Conservation (phyloP, 2,113 vertebrate genomes). For the Cichladusa arquata region DNA sequence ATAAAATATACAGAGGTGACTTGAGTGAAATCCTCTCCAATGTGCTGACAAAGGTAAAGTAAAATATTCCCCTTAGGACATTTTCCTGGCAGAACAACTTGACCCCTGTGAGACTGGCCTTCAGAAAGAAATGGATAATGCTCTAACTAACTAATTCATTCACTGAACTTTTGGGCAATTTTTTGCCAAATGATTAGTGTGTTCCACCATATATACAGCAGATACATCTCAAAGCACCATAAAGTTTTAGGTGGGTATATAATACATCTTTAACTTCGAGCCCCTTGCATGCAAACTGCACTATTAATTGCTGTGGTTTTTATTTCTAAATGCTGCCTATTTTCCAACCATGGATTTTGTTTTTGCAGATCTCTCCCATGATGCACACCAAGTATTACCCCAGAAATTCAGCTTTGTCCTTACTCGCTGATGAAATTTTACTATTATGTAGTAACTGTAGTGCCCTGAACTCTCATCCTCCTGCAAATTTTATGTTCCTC, state of each 20-base stretch:
- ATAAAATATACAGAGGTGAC: conserved; percentile 48
- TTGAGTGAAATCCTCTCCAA: not conserved
- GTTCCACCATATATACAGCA: not conserved
- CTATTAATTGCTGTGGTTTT: not conserved
- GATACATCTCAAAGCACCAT: not conserved
- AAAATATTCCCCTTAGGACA: conserved; percentile 28
- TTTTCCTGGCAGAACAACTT: conserved; percentile 48
- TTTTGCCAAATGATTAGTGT: not conserved
- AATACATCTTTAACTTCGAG: not conserved
- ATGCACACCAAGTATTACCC: not conserved
- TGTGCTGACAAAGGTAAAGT: conserved; percentile 35
- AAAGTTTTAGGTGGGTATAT: not conserved
- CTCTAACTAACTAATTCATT: not conserved
- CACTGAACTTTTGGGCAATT: not conserved
- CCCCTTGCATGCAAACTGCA: not conserved
- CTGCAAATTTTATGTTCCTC: conserved; percentile 1
- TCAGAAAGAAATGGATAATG: not conserved
- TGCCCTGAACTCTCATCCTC: not conserved
- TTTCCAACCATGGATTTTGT: not conserved
- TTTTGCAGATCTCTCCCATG: not conserved
- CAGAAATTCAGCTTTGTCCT: not conserved
- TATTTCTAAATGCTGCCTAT: not conserved
- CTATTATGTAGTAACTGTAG: not conserved
- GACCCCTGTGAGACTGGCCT: conserved; percentile 1
- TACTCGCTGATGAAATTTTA: not conserved